phyloP scores from a whole-genome alignment of 2,797 vertebrate species.

The Myiothlypis coronata region DNA sequence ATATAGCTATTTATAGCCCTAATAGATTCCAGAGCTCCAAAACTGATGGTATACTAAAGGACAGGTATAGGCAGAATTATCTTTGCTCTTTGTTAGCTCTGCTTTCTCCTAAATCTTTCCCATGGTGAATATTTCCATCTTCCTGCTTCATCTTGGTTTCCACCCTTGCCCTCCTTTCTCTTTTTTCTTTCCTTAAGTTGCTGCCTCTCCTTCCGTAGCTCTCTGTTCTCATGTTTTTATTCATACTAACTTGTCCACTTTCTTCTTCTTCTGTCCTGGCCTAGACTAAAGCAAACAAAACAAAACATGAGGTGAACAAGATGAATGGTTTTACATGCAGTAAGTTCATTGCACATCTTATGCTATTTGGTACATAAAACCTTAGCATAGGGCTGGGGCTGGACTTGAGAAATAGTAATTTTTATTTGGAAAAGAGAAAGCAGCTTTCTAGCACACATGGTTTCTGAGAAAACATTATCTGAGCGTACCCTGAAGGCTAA shows the following conservation, averaged over 20 bases:
- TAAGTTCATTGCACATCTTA: neutral
- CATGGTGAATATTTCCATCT: neutral
- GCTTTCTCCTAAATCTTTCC: neutral
- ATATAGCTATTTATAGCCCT: neutral
- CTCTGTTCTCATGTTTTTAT: neutral
- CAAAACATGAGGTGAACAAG: neutral
- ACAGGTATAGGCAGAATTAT: neutral
- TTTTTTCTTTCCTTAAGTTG: neutral
- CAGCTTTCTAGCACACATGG: neutral
- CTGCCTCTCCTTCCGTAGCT: neutral
- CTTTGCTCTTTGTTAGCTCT: neutral
- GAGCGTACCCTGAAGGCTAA: neutral
- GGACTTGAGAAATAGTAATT: neutral
- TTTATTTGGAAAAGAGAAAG: slow-evolving; percentile 32
- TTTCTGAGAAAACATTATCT: slow-evolving; percentile 53
- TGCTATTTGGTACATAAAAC: neutral
- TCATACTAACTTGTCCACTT: neutral
- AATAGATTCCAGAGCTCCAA: neutral
- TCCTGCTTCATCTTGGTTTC: neutral
- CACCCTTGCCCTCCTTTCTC: neutral
- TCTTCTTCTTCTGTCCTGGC: neutral
- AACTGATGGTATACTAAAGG: neutral
- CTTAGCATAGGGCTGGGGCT: neutral
- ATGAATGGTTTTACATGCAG: neutral
- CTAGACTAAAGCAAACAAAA: neutral